Percentiles rank a stretch among this genome's conserved stretches.
These are phyloP conservation scores for Myopa testacea DNA, from an alignment of 2,888 invertebrate species.

Conservation along the genomic window DNA sequence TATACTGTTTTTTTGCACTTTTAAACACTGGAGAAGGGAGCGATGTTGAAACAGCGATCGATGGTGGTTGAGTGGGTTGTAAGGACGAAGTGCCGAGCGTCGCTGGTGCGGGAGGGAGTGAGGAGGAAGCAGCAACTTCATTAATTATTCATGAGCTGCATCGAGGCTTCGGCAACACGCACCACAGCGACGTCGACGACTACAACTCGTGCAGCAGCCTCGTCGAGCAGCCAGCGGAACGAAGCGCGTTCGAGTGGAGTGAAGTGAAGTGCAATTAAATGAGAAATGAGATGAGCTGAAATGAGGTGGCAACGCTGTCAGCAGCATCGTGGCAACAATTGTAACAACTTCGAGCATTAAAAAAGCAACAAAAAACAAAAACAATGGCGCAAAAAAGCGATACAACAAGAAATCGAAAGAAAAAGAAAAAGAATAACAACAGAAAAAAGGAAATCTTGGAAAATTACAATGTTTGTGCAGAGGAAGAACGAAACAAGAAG, in stretches of 20 bases:
- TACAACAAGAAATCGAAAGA: background rate
- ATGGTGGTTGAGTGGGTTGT: no score
- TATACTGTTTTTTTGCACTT: background rate
- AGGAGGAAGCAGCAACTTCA: background rate
- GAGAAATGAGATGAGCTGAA: constrained; percentile 18
- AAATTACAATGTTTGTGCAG: background rate
- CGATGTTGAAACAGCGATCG: background rate
- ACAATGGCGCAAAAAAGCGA: background rate
- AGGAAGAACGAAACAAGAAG: background rate
- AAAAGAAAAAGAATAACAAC: background rate
- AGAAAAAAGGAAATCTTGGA: background rate
- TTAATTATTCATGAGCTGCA: constrained; percentile 17
- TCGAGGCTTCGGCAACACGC: background rate
- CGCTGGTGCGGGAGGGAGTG: background rate
- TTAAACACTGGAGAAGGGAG: background rate
- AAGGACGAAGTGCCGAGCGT: no score
- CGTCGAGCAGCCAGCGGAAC: background rate
- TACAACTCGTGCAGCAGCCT: background rate
- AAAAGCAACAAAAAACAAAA: background rate
- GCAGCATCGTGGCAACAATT: background rate
- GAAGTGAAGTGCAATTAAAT: constrained; percentile 4
- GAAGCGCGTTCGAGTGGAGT: constrained; percentile 10
- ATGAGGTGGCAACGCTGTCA: constrained; percentile 20
- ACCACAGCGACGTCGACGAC: background rate
- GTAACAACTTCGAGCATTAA: background rate